A percentile compares a stretch with the other conserved stretches of the same genome.
Conservation (phyloP, 2,888 invertebrate species). For the Phasia obesa region DNA sequence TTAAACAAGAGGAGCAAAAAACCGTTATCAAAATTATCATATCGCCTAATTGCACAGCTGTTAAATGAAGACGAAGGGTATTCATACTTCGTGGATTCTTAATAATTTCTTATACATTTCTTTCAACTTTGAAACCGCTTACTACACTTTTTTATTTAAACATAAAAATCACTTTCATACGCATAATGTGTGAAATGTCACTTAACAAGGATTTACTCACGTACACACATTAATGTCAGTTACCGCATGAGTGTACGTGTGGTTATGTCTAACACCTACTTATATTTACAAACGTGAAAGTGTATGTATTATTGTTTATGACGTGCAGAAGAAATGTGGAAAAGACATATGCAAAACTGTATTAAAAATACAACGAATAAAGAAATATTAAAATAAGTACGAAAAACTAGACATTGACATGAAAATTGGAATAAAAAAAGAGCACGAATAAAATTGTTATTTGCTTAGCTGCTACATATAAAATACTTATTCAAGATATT, state of each 20-base stretch:
- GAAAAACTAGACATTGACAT: conserved; percentile 11
- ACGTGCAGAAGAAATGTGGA: conserved; percentile 5
- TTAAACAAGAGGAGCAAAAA: too few species aligned
- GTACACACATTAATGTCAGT: conserved; percentile 56
- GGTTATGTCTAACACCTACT: conserved; percentile 11
- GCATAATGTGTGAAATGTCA: conserved; percentile 68
- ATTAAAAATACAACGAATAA: conserved; percentile 7
- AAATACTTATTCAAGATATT: too few species aligned
- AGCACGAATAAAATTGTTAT: not conserved
- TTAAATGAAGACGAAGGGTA: too few species aligned
- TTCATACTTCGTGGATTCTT: not conserved
- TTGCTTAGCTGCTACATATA: too few species aligned
- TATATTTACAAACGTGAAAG: conserved; percentile 39
- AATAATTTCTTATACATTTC: not conserved
- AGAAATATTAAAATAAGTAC: conserved; percentile 25
- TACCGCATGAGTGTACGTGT: conserved; percentile 11
- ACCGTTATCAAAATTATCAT: too few species aligned
- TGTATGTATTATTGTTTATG: conserved; percentile 39
- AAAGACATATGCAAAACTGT: conserved; percentile 38
- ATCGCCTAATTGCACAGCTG: too few species aligned
- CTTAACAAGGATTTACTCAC: conserved; percentile 67
- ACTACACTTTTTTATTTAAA: not conserved
- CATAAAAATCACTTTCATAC: conserved; percentile 64
- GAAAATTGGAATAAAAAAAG: not conserved
- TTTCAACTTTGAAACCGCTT: not conserved